phyloP scores from a whole-genome alignment of 2,113 vertebrate genomes.

The Hydropotes inermis region DNA sequence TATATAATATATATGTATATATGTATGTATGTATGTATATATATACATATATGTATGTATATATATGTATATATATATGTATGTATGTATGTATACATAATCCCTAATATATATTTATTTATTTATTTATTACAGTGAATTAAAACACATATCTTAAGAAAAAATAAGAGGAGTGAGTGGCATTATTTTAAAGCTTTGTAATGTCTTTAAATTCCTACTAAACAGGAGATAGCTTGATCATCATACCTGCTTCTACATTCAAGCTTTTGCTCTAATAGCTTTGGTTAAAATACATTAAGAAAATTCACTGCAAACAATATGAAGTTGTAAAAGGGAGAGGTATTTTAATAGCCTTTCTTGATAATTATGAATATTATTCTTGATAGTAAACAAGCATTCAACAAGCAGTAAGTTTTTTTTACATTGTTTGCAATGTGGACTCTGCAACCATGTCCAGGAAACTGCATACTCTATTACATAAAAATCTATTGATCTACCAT shows the following conservation, averaged over 20 bases:
- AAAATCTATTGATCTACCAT: neutral
- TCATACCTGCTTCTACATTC: neutral
- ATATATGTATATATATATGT: too few species aligned
- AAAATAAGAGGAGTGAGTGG: neutral
- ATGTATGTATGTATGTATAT: too few species aligned
- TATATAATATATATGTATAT: too few species aligned
- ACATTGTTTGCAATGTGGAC: neutral
- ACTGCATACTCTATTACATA: neutral
- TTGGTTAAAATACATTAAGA: neutral
- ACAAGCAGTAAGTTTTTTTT: neutral
- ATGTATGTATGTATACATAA: neutral
- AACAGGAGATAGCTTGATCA: neutral
- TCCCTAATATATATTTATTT: neutral
- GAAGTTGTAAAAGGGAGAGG: neutral
- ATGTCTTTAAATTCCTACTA: neutral
- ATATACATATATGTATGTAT: too few species aligned
- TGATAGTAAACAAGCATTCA: neutral
- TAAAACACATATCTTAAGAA: neutral
- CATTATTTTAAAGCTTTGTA: neutral
- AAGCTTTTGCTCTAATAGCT: neutral
- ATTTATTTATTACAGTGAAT: neutral
- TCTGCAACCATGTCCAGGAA: neutral
- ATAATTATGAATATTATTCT: neutral
- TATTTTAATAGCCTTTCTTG: neutral
- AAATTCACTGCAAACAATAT: neutral